Conservation (phyloP, 2,888 invertebrate species). For the Drosophila buzzatii region DNA sequence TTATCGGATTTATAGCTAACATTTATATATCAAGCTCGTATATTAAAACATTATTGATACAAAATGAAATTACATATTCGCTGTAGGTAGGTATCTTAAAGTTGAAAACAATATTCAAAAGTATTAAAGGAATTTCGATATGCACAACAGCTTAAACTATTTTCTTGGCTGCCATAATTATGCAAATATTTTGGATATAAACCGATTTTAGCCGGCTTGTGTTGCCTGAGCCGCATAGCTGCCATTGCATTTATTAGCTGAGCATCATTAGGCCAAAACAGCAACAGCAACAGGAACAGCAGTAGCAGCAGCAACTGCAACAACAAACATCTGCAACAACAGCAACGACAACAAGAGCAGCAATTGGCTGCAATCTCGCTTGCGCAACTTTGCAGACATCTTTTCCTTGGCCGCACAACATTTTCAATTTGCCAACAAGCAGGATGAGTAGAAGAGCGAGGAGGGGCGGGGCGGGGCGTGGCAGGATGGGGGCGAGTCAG, state of each 20-base stretch:
- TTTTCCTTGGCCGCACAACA: conserved; percentile 56
- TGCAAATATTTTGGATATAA: conserved; percentile 26
- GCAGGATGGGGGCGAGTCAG: conserved; percentile 4
- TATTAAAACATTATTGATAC: no score
- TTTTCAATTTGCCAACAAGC: conserved; percentile 69
- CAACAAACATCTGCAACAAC: conserved; percentile 7
- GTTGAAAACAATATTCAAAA: not conserved
- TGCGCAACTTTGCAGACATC: conserved; percentile 64
- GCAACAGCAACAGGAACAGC: conserved; percentile 4
- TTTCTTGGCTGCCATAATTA: conserved; percentile 26
- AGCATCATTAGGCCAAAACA: conserved; percentile 43
- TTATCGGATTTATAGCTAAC: no score
- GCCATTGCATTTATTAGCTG: conserved; percentile 45
- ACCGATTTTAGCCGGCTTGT: conserved; percentile 5
- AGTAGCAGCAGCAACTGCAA: conserved; percentile 6
- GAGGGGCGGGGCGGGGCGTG: no score
- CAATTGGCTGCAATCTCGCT: conserved; percentile 47
- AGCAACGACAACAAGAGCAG: conserved; percentile 1
- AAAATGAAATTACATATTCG: no score
- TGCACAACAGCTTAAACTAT: not conserved
- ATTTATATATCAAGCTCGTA: no score
- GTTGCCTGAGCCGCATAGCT: conserved; percentile 3
- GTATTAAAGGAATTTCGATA: not conserved
- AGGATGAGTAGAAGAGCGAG: not conserved
- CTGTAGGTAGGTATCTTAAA: no score